Percentiles rank a stretch among this genome's conserved stretches.
Evolutionary conservation across 1,140 invertebrate species (phyloP).

Genomic region (Vanessa tameamea): DNA sequence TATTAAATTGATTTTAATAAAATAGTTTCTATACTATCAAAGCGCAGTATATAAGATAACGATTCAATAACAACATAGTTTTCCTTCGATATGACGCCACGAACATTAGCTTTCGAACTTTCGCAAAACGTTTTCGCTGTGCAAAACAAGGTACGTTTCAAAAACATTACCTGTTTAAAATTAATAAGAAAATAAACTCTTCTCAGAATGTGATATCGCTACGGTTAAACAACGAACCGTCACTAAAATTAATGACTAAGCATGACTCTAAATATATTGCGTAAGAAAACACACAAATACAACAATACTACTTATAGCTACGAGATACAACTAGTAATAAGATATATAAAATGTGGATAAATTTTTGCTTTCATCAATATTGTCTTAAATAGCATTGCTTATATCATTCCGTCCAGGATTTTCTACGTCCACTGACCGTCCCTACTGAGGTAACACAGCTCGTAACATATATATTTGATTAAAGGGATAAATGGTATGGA

Average conservation of each 20-base stretch:
- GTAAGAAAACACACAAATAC: constrained; percentile 40
- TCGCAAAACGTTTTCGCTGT: background rate
- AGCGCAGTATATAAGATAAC: constrained; percentile 13
- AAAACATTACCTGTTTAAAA: constrained; percentile 3
- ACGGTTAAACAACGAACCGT: constrained; percentile 15
- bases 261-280: constrained; percentile 30
- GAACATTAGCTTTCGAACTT: background rate
- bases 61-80: constrained; percentile 6
- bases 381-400: constrained; percentile 75
- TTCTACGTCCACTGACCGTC: background rate
- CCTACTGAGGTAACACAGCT: background rate
- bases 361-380: constrained; percentile 76
- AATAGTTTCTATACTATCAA: constrained; percentile 4
- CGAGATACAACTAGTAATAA: constrained; percentile 68
- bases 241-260: constrained; percentile 28
- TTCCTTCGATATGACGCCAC: constrained; percentile 11
- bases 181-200: constrained; percentile 12
- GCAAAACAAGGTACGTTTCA: background rate
- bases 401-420: constrained; percentile 22
- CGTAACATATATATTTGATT: background rate
- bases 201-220: constrained; percentile 7
- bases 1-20: constrained; percentile 7
- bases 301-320: constrained; percentile 64
- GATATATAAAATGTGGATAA: constrained; percentile 75
- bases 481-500: background rate